A percentile compares a stretch with the other conserved stretches of the same genome.
Evolutionary conservation across 2,888 invertebrate species (phyloP).

Genomic region (Eupeodes luniger): DNA sequence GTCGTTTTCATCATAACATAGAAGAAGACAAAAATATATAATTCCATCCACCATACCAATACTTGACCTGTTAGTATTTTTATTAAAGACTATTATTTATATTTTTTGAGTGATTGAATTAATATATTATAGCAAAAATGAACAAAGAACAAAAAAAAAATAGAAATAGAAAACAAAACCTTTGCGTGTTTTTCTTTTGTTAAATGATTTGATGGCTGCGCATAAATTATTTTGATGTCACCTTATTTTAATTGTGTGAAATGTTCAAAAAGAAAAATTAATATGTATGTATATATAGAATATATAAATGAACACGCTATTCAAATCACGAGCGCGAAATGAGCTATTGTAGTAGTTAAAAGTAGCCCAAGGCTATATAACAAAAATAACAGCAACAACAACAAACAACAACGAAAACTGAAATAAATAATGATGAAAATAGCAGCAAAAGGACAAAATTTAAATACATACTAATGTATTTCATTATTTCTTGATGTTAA

Average conservation of each 20-base stretch:
- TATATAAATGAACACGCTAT: not conserved
- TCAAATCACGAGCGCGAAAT: slow-evolving; percentile 18
- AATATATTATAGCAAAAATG: not conserved
- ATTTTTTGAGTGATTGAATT: slow-evolving; percentile 23
- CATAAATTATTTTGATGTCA: slow-evolving; percentile 37
- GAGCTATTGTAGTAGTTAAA: not conserved
- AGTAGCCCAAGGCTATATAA: slow-evolving; percentile 21
- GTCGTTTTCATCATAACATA: too few species aligned
- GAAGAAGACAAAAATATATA: too few species aligned
- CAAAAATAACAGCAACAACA: not conserved
- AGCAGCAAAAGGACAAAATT: slow-evolving; percentile 22
- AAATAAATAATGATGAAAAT: slow-evolving; percentile 1
- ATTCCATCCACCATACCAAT: not conserved
- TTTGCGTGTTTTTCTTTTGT: slow-evolving; percentile 36
- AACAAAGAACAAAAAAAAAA: not conserved
- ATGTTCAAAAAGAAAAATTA: slow-evolving; percentile 26
- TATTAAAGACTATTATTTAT: not conserved
- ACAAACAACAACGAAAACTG: not conserved
- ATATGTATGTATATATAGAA: not conserved
- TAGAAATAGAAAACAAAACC: not conserved
- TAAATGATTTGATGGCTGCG: slow-evolving; percentile 43
- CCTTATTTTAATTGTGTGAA: slow-evolving; percentile 42
- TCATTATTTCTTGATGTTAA: not conserved
- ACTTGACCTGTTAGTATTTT: not conserved
- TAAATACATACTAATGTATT: slow-evolving; percentile 1